phyloP scores from a whole-genome alignment of 2,888 invertebrate species.

The Leptinotarsa tumamoca region DNA sequence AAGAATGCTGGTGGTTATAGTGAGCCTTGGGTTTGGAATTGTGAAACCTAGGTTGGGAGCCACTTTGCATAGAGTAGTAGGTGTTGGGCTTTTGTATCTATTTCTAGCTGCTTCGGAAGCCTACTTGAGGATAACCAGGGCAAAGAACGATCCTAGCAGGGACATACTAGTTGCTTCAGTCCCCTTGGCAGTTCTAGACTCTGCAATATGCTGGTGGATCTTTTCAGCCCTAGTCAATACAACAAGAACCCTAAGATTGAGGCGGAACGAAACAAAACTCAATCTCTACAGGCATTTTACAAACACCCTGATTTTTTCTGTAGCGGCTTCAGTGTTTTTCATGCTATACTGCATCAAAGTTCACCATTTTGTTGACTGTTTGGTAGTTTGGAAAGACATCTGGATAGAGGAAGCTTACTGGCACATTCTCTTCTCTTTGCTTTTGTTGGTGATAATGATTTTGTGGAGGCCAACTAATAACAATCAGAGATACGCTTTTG shows the following conservation, averaged over 20 bases:
- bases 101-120: conserved; percentile 87
- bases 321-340: conserved; percentile 89
- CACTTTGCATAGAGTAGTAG: conserved; percentile 88
- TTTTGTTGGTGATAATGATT: conserved; percentile 92
- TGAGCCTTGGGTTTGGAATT: conserved; percentile 94
- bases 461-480: conserved; percentile 96
- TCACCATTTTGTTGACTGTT: conserved; percentile 80
- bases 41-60: conserved; percentile 93
- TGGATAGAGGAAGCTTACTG: conserved; percentile 97
- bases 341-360: conserved; percentile 93
- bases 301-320: conserved; percentile 91
- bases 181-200: conserved; percentile 87
- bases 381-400: conserved; percentile 89
- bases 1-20: conserved; percentile 93
- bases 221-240: conserved; percentile 89
- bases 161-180: conserved; percentile 83
- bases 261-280: conserved; percentile 91
- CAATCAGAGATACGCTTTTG: conserved; percentile 95
- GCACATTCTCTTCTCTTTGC: conserved; percentile 91
- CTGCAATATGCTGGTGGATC: conserved; percentile 95
- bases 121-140: conserved; percentile 79
- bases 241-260: conserved; percentile 85
- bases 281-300: conserved; percentile 93
- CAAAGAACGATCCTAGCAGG: conserved; percentile 72
- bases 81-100: conserved; percentile 86